Conservation (phyloP, 2,113 vertebrate genomes). For the Henicopernis longicauda region DNA sequence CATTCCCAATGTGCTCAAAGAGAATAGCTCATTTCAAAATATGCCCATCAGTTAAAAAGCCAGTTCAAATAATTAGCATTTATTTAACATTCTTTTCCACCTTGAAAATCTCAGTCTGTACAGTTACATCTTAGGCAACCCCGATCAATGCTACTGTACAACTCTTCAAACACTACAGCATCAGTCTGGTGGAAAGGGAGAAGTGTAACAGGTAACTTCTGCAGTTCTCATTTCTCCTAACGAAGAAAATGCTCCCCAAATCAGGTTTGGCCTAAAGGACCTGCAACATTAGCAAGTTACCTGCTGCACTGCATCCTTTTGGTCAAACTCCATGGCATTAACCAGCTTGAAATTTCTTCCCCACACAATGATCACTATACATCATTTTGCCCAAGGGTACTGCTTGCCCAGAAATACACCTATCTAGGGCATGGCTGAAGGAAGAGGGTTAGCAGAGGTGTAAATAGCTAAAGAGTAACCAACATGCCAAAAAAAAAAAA, state of each 20-base stretch:
- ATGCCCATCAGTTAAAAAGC: not conserved
- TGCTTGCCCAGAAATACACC: accelerated
- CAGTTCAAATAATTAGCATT: not conserved
- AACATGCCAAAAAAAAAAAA: not conserved
- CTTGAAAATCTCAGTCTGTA: not conserved
- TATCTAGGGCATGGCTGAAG: not conserved
- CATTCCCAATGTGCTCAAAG: not conserved
- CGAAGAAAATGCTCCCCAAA: not conserved
- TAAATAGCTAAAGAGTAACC: not conserved
- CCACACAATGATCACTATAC: accelerated
- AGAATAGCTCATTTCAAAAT: constrained; percentile 9
- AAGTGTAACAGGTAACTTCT: not conserved
- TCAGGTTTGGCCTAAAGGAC: not conserved
- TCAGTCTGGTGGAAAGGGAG: not conserved
- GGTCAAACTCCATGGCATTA: not conserved
- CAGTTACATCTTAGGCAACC: not conserved
- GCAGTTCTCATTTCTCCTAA: not conserved
- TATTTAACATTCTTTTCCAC: constrained; percentile 24
- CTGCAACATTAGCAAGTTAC: not conserved
- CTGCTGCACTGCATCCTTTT: not conserved
- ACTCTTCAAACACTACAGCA: not conserved
- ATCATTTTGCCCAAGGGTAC: not conserved
- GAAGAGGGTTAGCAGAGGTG: not conserved
- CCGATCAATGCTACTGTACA: not conserved
- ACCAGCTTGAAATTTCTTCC: not conserved